These are phyloP conservation scores for Leuciscus idus DNA, from an alignment of 2,113 vertebrate genomes.

Conservation along the genomic window DNA sequence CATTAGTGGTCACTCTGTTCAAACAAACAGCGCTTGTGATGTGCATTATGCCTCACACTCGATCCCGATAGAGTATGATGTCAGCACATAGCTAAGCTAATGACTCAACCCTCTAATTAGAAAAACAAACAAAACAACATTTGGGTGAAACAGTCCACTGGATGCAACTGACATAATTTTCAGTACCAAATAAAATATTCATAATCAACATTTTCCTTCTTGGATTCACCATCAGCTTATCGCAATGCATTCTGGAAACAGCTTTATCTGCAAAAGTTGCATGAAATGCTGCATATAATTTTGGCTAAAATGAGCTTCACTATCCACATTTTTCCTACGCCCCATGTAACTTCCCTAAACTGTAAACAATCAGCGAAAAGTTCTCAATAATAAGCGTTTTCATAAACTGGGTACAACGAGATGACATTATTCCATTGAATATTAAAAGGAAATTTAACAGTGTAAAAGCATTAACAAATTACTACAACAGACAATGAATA, in stretches of 20 bases:
- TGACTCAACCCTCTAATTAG: neutral
- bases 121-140: neutral
- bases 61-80: neutral
- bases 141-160: neutral
- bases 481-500: too few relatives aligned
- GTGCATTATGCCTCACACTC: neutral
- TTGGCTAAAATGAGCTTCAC: neutral
- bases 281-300: neutral
- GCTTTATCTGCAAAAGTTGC: neutral
- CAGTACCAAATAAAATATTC: neutral
- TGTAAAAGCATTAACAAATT: too few relatives aligned
- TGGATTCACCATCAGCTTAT: neutral
- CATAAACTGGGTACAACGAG: too few relatives aligned
- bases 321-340: too few relatives aligned
- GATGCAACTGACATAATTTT: neutral
- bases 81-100: neutral
- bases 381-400: too few relatives aligned
- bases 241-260: neutral
- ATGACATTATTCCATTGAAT: too few relatives aligned
- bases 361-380: too few relatives aligned
- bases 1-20: conserved; percentile 5
- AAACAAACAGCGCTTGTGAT: neutral
- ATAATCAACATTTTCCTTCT: neutral
- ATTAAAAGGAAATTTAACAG: too few relatives aligned
- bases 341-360: too few relatives aligned